phyloP scores from a whole-genome alignment of 2,113 vertebrate species.

The Ranitomeya variabilis region DNA sequence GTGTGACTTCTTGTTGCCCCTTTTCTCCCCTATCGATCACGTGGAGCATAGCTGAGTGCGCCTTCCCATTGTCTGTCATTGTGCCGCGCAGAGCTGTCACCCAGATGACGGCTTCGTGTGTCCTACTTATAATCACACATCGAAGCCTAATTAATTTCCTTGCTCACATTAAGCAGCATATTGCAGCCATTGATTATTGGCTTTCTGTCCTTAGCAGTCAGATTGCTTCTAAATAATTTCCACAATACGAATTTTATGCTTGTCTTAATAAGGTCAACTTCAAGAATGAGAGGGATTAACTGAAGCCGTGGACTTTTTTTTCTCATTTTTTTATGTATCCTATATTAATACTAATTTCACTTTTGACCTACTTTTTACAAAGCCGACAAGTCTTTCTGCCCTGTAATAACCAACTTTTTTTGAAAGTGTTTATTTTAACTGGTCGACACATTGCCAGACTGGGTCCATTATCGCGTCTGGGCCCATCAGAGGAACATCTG shows the following conservation, averaged over 20 bases:
- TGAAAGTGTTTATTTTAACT: background rate
- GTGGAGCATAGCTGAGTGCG: background rate
- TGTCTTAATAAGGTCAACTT: conserved; percentile 50
- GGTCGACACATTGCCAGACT: too few relatives aligned
- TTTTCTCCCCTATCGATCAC: background rate
- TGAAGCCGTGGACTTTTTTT: background rate
- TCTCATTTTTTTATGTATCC: background rate
- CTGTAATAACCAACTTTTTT: background rate
- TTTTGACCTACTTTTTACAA: too few relatives aligned
- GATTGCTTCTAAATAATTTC: conserved; percentile 46
- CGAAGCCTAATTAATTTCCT: conserved; percentile 40
- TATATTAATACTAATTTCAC: background rate
- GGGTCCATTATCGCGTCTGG: too few relatives aligned
- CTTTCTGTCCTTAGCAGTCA: conserved; percentile 48
- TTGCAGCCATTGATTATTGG: conserved; percentile 51
- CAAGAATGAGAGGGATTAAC: conserved; percentile 15
- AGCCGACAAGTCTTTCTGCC: too few relatives aligned
- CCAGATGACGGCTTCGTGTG: conserved; percentile 22
- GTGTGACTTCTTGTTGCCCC: background rate
- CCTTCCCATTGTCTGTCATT: background rate
- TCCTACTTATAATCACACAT: conserved; percentile 25
- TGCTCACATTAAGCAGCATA: conserved; percentile 50
- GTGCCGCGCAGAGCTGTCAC: background rate
- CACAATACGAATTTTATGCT: conserved; percentile 48
- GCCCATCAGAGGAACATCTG: too few relatives aligned